Percentiles rank a stretch among this genome's conserved stretches.
phyloP scores from a whole-genome alignment of 2,888 invertebrate genomes.

The Venusia cambrica region DNA sequence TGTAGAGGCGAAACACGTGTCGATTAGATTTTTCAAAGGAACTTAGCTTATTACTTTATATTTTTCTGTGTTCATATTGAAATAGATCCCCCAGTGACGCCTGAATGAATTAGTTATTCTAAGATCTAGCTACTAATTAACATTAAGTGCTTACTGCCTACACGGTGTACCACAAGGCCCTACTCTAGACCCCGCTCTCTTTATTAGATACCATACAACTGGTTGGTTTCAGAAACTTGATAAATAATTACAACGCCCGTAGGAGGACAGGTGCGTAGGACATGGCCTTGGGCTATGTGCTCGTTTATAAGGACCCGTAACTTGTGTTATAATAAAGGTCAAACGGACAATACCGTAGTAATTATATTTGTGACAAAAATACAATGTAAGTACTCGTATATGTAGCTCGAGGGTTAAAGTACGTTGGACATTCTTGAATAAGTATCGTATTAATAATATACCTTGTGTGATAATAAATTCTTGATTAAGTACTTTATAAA shows the following conservation, averaged over 20 bases:
- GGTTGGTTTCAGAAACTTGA: slow-evolving; percentile 17
- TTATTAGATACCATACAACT: slow-evolving; percentile 37
- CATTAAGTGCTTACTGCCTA: slow-evolving; percentile 43
- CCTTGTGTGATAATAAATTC: too few species aligned
- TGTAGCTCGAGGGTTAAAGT: slow-evolving; percentile 8
- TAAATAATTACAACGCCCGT: slow-evolving; percentile 37
- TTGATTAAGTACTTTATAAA: too few species aligned
- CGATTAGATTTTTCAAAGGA: too few species aligned
- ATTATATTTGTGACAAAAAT: slow-evolving; percentile 2
- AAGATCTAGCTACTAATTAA: too few species aligned
- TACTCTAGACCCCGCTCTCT: slow-evolving; percentile 46
- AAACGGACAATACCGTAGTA: slow-evolving; percentile 5
- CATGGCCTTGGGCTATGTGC: slow-evolving; percentile 27
- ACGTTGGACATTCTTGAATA: slow-evolving; percentile 6
- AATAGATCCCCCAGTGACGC: too few species aligned
- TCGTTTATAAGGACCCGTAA: slow-evolving; percentile 19
- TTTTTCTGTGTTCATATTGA: too few species aligned
- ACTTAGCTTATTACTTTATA: too few species aligned
- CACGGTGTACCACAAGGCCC: slow-evolving; percentile 53
- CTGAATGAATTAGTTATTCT: too few species aligned
- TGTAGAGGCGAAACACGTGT: too few species aligned
- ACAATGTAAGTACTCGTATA: not conserved
- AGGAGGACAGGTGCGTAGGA: slow-evolving; percentile 48
- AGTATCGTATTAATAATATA: too few species aligned
- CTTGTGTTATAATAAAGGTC: slow-evolving; percentile 13